Base-by-base conservation (phyloP, 2,888 invertebrate species). In the Nemotelus nigrinus region DNA sequence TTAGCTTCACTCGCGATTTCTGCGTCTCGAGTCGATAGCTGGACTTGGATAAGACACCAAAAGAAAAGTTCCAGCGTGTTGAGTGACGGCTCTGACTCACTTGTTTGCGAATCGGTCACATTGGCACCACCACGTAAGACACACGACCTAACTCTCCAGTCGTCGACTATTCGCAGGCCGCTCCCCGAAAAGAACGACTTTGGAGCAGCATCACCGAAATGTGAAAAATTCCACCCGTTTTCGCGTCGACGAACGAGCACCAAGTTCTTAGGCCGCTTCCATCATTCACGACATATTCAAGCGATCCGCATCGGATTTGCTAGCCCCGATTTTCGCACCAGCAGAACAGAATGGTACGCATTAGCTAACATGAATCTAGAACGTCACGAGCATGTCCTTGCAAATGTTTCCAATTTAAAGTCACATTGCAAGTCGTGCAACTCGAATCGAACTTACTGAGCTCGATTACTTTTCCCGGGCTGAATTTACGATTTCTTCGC, bases 181-280 rank as follows among this genome's bases (percentile, higher is more conserved):
- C 74, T 74, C 74, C 74, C 74, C 74, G 48, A 63, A 44, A 74
- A 74, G 48, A 74, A 74, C 70, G 55, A 70, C 25, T 43, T 41
- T 55, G 70, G 55, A 55, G 55, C 7, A 50, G 53, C 70, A 53
- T 68, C 53, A 55, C 55, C 10, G 70, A 53, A 8, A 48, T 39
- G 53, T 7, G 70, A 47, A 63, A 65, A 65, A 4, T 5, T 63
- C 43, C 63, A 63, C 39, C 63, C 63, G 63, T 4, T 7, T 25
- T 25, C 60, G 41, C 25, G 25, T 25, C 25, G 25, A 25, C 25
- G 25, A 25, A 25, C 25, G 25, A 25, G 25, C 25, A 25, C 25
- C 25, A 25, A 25, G 25, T 25, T 25, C 25, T 25, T 25, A 25
- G 25, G 25, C 25, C 25, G 25, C 25, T 25, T 25, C 25, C 25